Evolutionary conservation across 2,888 invertebrate species (phyloP), one percentile per base, ranked within the genome.

Genomic region (Dichetophora obliterata): DNA sequence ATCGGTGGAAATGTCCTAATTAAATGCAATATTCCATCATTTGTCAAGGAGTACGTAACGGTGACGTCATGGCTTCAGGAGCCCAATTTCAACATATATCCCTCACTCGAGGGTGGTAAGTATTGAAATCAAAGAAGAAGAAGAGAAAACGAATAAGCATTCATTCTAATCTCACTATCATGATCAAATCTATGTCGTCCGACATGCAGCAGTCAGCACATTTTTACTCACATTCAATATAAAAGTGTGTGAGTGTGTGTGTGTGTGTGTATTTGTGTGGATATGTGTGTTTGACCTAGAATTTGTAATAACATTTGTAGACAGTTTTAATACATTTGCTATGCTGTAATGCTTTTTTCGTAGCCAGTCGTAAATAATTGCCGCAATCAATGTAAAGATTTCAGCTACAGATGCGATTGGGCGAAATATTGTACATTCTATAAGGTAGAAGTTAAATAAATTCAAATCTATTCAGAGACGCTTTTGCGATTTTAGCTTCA

Each of bases 51-150:
- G 79, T 91, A 91, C 85, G 91, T 91, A 69, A 90, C 90, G 66
- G 91, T 91, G 66, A 91, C 91, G 75, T 91, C 91, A 79, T 91
- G 91, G 91, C 87, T 91, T 16, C 91, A 91, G 80, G 91, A 91
- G 79, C 91, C 91, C 19, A 90, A 90, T 81, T 91, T 91, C 85
- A 91, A 91, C 85, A 91, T 91, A 79, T 91, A 91, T 84, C 91
- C 91, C 78, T 91, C 91, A 27, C 83, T 90, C 50, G 90, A 90
- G 82, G 91, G 91, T 81, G 91, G 91, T 91, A 84, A 90, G 90
- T 84, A 52, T 34, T 19, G 48, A 43, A 43, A 43, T 37, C 37
- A 6, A 37, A 37, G 37, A 5, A 37, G 37, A 43, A 11, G 43
- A 43, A 43, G 43, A 24, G 43, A 24, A 52, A 22, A 50, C 14